Evolutionary conservation across 2,797 vertebrate species (phyloP), one percentile per base, ranked within the genome.

Genomic region (Enteromius afrohamiltoni): DNA sequence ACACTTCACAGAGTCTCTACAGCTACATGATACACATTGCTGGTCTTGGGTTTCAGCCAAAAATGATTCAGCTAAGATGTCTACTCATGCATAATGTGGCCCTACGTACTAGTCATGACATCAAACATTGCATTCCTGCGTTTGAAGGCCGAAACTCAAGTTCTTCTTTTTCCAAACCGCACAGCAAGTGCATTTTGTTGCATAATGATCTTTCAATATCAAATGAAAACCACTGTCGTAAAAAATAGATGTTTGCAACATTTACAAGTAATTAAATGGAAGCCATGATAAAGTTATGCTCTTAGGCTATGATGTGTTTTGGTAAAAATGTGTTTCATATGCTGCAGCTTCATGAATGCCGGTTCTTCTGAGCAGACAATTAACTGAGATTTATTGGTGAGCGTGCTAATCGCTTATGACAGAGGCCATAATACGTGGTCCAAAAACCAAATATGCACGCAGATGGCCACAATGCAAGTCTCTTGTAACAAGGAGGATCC

Each of bases 1-100:
- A 65, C 70, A 58, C 78, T 62, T 85, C 17, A 64, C 23, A 84
- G 53, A 60, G 83, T 23, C 77, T 83, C 58, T 78, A 69, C 77
- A 82, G 79, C 77, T 62, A 81, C 58, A 86, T 68, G 77, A 89
- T 86, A 87, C 81, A 88, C 69, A 77, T 58, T 67, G 80, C 77
- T 76, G 75, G 78, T 82, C 65, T 79, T 78, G 53, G 17, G 74
- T 74, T 67, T 70, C 10, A 83, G 83, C 75, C 74, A 84, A 53
- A 37, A 84, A 82, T 51, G 77, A 31, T 67, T 42, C 37, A 58
- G 26, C 47, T 60, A 65, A 75, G 47, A 40, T 77, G 73, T 73
- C 65, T 77, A 37, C 74, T 79, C 68, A 79, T 19, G 51, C 60
- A 69, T 67, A 62, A 69, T 49, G 37, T 70, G 74, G 49, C 21